A percentile compares a stretch with the other conserved stretches of the same genome.
Evolutionary conservation across 1,140 invertebrate genomes (phyloP).

Genomic region (Drosophila lacteicornis): DNA sequence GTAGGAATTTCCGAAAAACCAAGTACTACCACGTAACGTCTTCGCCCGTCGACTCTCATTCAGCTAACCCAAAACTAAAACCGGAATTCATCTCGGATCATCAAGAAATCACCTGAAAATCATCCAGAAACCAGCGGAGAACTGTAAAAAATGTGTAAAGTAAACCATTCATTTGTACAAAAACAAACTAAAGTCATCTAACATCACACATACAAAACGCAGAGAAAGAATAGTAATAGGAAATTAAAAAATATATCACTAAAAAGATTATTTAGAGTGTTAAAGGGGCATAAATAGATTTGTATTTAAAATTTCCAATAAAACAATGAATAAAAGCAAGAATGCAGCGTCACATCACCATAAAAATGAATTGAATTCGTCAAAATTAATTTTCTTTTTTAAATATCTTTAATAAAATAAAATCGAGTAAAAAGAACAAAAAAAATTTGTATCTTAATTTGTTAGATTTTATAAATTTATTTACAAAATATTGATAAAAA

Average conservation of each 20-base stretch:
- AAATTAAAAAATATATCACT: too few species aligned
- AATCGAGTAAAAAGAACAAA: too few species aligned
- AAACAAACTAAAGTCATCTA: conserved; percentile 35
- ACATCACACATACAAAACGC: conserved; percentile 7
- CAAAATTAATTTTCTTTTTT: too few species aligned
- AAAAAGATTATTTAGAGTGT: too few species aligned
- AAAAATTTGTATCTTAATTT: too few species aligned
- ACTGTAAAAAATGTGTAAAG: conserved; percentile 42
- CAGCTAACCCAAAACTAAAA: conserved; percentile 53
- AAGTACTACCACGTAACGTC: conserved; percentile 21
- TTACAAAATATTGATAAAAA: not conserved
- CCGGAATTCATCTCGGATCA: conserved; percentile 42
- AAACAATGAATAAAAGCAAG: too few species aligned
- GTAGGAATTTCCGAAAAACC: conserved; percentile 18
- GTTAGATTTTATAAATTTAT: too few species aligned
- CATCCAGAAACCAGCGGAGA: conserved; percentile 10
- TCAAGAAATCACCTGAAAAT: conserved; percentile 33
- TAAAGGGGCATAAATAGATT: too few species aligned
- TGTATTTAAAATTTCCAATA: too few species aligned
- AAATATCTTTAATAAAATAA: too few species aligned
- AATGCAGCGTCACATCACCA: too few species aligned
- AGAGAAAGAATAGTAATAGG: conserved; percentile 6
- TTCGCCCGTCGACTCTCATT: conserved; percentile 24
- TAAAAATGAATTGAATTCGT: too few species aligned
- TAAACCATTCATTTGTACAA: conserved; percentile 13